Percentiles rank a stretch among this genome's conserved stretches.
phyloP scores from a whole-genome alignment of 2,113 vertebrate species.

The Megaptera novaeangliae region DNA sequence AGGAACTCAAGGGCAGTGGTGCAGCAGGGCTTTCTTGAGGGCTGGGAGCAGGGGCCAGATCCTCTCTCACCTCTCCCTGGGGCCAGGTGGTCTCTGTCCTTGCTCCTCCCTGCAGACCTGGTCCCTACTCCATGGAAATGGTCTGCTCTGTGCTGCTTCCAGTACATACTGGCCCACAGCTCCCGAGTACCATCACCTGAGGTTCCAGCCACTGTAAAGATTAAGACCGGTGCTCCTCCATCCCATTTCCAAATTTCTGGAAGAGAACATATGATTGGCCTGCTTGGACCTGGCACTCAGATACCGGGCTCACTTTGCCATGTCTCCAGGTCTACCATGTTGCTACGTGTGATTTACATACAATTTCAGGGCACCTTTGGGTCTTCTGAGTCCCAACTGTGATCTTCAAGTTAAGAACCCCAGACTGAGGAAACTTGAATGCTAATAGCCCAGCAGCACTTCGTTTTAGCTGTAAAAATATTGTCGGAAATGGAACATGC shows the following conservation, averaged over 20 bases:
- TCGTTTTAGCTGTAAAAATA: not conserved
- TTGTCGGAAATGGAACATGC: not conserved
- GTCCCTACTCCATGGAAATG: not conserved
- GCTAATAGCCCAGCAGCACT: not conserved
- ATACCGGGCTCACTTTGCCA: not conserved
- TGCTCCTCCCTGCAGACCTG: not conserved
- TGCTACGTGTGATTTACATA: not conserved
- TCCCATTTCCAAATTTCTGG: not conserved
- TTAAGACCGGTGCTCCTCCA: not conserved
- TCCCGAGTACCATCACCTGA: not conserved
- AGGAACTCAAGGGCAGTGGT: not conserved
- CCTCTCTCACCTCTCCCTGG: not conserved
- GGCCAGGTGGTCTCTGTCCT: not conserved
- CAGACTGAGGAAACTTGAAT: not conserved
- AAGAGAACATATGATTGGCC: not conserved
- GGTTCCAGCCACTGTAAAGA: not conserved
- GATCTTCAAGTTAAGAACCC: not conserved
- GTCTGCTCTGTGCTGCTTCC: not conserved
- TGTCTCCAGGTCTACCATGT: not conserved
- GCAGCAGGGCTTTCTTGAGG: not conserved
- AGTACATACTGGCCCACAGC: not conserved
- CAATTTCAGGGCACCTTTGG: not conserved
- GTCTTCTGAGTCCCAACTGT: not conserved
- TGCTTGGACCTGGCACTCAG: not conserved
- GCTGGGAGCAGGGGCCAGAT: not conserved